Conservation (phyloP, 2,113 vertebrate genomes). For the Fukomys damarensis region DNA sequence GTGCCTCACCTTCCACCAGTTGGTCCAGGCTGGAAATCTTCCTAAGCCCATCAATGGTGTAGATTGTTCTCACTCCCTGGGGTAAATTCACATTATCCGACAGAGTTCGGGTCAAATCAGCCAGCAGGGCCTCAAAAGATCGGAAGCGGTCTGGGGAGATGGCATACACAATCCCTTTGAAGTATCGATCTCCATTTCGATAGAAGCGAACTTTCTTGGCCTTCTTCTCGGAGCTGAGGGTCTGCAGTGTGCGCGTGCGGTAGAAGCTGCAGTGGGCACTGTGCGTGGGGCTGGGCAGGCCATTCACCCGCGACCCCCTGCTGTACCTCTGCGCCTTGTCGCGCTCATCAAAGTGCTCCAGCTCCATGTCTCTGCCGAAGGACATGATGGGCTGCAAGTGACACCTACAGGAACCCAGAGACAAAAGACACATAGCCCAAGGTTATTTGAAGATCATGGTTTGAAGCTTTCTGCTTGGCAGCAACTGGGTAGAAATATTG, state of each 20-base stretch:
- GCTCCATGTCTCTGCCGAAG: slow-evolving; percentile 93
- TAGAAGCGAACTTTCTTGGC: slow-evolving; percentile 99
- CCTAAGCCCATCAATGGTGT: slow-evolving; percentile 92
- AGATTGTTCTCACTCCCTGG: slow-evolving; percentile 97
- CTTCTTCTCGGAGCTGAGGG: slow-evolving; percentile 97
- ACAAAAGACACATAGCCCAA: slow-evolving; percentile 44
- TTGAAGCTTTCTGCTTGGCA: not conserved
- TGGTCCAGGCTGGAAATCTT: slow-evolving; percentile 95
- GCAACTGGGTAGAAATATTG: not conserved
- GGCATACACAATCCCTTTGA: slow-evolving; percentile 98
- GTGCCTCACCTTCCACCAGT: slow-evolving; percentile 94
- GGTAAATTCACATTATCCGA: slow-evolving; percentile 98
- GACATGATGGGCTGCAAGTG: slow-evolving; percentile 83
- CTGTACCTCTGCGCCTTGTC: slow-evolving; percentile 96
- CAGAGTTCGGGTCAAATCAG: slow-evolving; percentile 96
- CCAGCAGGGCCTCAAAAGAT: slow-evolving; percentile 96
- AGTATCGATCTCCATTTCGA: slow-evolving; percentile 98
- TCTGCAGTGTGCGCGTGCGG: slow-evolving; percentile 95
- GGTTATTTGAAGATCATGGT: not conserved
- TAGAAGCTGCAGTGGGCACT: slow-evolving; percentile 99
- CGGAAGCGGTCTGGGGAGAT: slow-evolving; percentile 96
- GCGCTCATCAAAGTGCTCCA: slow-evolving; percentile 98
- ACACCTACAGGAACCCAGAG: slow-evolving; percentile 76
- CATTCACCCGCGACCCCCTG: slow-evolving; percentile 94
- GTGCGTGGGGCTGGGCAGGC: slow-evolving; percentile 97